A percentile compares a stretch with the other conserved stretches of the same genome.
Conservation (phyloP, 2,113 vertebrate genomes). For the Nothoprocta perdicaria region DNA sequence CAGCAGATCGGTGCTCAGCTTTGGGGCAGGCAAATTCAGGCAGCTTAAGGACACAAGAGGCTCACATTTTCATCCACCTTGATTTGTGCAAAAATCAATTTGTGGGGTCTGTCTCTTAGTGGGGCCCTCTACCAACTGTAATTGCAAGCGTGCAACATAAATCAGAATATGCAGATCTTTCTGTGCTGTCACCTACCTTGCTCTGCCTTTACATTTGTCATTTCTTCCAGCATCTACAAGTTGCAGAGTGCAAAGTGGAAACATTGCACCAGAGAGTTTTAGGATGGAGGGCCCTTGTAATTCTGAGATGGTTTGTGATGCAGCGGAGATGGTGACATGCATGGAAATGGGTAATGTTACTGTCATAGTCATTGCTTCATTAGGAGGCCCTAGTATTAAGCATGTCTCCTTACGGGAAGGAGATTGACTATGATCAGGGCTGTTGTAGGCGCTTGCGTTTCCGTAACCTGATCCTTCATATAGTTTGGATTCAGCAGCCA, state of each 20-base stretch:
- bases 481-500: background rate
- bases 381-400: background rate
- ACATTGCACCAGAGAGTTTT: background rate
- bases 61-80: background rate
- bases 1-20: background rate
- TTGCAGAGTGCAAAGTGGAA: background rate
- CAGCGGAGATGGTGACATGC: background rate
- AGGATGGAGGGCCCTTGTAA: background rate
- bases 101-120: background rate
- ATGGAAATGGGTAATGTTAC: background rate
- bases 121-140: background rate
- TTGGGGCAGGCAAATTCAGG: background rate
- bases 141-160: background rate
- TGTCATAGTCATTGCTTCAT: accelerated
- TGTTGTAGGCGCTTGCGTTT: accelerated
- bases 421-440: background rate
- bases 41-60: background rate
- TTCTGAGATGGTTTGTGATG: background rate
- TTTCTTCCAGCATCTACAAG: background rate
- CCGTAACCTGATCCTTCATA: background rate
- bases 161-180: background rate
- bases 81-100: background rate
- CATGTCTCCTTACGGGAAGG: background rate
- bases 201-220: background rate
- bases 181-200: background rate